A percentile compares a stretch with the other conserved stretches of the same genome.
Evolutionary conservation across 1,140 invertebrate species (phyloP).

Genomic region (Drosophila takahashii): DNA sequence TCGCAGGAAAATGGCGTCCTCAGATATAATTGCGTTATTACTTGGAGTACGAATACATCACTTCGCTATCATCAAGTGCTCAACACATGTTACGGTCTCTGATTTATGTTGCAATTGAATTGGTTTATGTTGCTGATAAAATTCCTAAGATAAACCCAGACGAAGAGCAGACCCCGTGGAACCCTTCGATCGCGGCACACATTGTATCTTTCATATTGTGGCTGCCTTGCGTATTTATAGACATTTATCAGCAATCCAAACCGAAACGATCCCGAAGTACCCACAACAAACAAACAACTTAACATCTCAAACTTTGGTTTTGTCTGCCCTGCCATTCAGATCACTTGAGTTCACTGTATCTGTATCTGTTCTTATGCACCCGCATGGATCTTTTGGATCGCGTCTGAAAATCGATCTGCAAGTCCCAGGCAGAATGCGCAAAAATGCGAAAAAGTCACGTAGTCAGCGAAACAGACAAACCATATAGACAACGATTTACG

Average conservation of each 20-base stretch:
- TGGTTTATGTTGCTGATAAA: conserved; percentile 33
- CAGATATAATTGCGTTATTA: conserved; percentile 27
- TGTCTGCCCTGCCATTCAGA: conserved; percentile 57
- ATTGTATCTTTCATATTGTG: conserved; percentile 49
- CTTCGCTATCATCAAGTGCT: conserved; percentile 15
- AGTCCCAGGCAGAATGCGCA: conserved; percentile 41
- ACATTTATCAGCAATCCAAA: conserved; percentile 64
- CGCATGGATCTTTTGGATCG: conserved; percentile 58
- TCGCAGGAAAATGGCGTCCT: conserved; percentile 50
- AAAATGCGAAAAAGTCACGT: conserved; percentile 77
- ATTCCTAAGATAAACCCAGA: conserved; percentile 28
- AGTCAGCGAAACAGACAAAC: conserved; percentile 67
- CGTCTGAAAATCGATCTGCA: conserved; percentile 73
- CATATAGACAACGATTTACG: conserved; percentile 64
- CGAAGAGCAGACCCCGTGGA: conserved; percentile 12
- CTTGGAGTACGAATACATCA: conserved; percentile 21
- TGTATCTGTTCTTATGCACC: conserved; percentile 61
- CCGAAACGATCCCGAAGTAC: conserved; percentile 16
- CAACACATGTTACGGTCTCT: conserved; percentile 12
- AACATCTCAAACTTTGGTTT: conserved; percentile 47
- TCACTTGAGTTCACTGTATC: conserved; percentile 11
- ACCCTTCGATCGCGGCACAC: conserved; percentile 24
- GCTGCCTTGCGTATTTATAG: conserved; percentile 66
- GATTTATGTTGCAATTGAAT: conserved; percentile 34
- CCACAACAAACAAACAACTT: conserved; percentile 55